A percentile compares a stretch with the other conserved stretches of the same genome.
Conservation (phyloP, 2,113 vertebrate species). For the Thunnus thynnus region DNA sequence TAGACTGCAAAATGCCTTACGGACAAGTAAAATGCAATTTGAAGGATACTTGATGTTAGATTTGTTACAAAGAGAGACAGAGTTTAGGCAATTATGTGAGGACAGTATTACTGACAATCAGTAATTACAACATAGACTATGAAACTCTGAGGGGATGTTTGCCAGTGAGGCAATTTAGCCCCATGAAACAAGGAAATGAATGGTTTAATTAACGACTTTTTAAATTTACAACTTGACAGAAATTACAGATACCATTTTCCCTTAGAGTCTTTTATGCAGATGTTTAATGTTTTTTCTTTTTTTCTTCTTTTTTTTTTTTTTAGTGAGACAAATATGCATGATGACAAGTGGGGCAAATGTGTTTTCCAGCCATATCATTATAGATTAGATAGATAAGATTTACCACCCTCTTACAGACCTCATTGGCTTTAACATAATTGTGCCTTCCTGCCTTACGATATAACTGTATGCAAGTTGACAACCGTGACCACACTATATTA, state of each 20-base stretch:
- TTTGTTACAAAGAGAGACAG: slow-evolving; percentile 32
- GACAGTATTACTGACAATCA: slow-evolving; percentile 43
- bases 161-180: slow-evolving; percentile 51
- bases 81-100: slow-evolving; percentile 33
- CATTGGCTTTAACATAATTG: slow-evolving; percentile 65
- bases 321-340: slow-evolving; percentile 33
- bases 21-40: not conserved
- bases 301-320: not conserved
- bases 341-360: slow-evolving; percentile 55
- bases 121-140: slow-evolving; percentile 41
- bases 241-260: slow-evolving; percentile 33
- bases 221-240: slow-evolving; percentile 42
- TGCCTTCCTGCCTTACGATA: slow-evolving; percentile 58
- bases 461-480: slow-evolving; percentile 64
- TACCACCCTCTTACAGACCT: slow-evolving; percentile 61
- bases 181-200: slow-evolving; percentile 37
- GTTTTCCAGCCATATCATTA: slow-evolving; percentile 60
- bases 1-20: slow-evolving; percentile 4
- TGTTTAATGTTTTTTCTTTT: slow-evolving; percentile 31
- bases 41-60: slow-evolving; percentile 27
- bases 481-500: slow-evolving; percentile 51
- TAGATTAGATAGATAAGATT: slow-evolving; percentile 67
- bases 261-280: slow-evolving; percentile 33
- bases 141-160: slow-evolving; percentile 37
- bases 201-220: slow-evolving; percentile 50